Evolutionary conservation across 2,113 vertebrate species (phyloP).

Genomic region (Lycocorax pyrrhopterus): DNA sequence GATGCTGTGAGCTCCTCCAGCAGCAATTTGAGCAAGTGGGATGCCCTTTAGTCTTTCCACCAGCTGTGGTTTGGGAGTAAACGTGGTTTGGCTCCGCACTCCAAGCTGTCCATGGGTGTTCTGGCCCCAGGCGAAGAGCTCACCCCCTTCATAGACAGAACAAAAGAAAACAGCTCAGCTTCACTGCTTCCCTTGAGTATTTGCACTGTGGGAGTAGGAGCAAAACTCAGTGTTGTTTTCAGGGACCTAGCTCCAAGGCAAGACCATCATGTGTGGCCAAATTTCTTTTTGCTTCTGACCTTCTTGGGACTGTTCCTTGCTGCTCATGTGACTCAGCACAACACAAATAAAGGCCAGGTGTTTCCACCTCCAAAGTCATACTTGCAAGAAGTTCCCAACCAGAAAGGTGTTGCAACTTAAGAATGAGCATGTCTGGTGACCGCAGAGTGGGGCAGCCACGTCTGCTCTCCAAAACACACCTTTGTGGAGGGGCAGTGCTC

Average conservation of each 20-base stretch:
- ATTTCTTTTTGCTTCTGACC: neutral
- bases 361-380: neutral
- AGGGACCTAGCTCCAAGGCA: neutral
- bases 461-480: neutral
- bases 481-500: neutral
- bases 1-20: slow-evolving; percentile 86
- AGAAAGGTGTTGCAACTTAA: neutral
- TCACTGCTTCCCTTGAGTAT: neutral
- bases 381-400: neutral
- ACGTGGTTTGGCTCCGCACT: slow-evolving; percentile 64
- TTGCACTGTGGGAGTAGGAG: neutral
- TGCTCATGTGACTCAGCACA: neutral
- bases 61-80: slow-evolving; percentile 67
- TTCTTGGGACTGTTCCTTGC: neutral
- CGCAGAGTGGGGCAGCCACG: rapidly evolving
- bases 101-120: slow-evolving; percentile 87
- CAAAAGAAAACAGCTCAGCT: neutral
- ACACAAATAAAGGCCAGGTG: neutral
- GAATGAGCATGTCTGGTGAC: neutral
- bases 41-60: slow-evolving; percentile 80
- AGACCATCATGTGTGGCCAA: neutral
- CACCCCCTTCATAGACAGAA: slow-evolving; percentile 74
- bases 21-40: slow-evolving; percentile 83
- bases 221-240: neutral
- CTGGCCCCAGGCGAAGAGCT: slow-evolving; percentile 88